Evolutionary conservation across 2,797 vertebrate genomes (phyloP).

Genomic region (Hemitrygon akajei): DNA sequence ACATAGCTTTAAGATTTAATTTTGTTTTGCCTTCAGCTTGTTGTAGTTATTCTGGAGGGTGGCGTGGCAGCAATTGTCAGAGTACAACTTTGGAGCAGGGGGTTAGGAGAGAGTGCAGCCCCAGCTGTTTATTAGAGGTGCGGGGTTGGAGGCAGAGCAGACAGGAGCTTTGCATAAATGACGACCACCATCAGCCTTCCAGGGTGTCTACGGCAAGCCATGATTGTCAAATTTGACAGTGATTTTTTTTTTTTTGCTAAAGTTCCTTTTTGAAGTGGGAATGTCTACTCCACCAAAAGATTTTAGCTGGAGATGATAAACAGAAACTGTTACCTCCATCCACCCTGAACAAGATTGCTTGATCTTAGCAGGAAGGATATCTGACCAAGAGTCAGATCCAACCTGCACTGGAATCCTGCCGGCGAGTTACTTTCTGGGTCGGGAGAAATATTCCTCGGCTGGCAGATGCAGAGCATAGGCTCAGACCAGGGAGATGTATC

Average conservation of each 20-base stretch:
- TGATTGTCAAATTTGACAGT: background rate
- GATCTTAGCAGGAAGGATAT: background rate
- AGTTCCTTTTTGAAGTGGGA: background rate
- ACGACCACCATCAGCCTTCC: background rate
- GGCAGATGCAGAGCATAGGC: too few relatives aligned
- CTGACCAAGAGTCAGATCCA: background rate
- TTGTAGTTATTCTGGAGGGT: background rate
- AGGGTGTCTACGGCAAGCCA: background rate
- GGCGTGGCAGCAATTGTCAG: background rate
- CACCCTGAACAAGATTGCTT: background rate
- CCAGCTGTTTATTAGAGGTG: background rate
- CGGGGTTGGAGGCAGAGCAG: background rate
- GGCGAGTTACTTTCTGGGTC: background rate
- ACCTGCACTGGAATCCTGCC: background rate
- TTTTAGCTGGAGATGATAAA: background rate
- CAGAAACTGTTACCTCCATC: background rate
- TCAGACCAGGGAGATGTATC: too few relatives aligned
- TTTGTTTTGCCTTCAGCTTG: background rate
- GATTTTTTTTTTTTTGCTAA: background rate
- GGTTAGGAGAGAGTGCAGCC: background rate
- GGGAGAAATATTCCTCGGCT: background rate
- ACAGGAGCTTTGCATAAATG: background rate
- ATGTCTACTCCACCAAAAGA: background rate
- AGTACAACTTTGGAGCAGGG: background rate
- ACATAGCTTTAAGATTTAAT: background rate